Conservation (phyloP, 2,888 invertebrate species). For the Lithophane leautieri region DNA sequence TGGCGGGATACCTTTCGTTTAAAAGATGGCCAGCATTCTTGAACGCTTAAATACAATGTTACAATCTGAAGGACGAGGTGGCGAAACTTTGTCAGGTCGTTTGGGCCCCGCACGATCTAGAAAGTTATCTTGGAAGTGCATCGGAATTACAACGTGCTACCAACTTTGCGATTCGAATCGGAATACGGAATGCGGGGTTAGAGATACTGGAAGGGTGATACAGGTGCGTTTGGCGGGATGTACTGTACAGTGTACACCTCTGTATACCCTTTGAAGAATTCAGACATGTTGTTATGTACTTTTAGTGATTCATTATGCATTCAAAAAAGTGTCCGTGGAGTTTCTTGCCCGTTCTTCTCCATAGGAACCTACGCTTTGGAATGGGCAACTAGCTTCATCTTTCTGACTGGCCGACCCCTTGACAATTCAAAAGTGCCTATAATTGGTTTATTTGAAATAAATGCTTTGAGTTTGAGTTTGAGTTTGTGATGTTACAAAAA, state of each 20-base stretch:
- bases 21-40: constrained; percentile 73
- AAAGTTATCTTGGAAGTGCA: constrained; percentile 87
- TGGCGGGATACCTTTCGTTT: constrained; percentile 72
- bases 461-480: too few species aligned
- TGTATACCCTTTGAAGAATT: not conserved
- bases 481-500: not conserved
- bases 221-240: not conserved
- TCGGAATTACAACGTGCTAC: constrained; percentile 85
- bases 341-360: too few species aligned
- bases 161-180: constrained; percentile 83
- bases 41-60: constrained; percentile 73
- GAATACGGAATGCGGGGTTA: constrained; percentile 72
- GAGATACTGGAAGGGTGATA: constrained; percentile 70
- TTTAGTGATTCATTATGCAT: too few species aligned
- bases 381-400: too few species aligned
- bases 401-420: too few species aligned
- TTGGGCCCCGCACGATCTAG: constrained; percentile 81
- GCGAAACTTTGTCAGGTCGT: constrained; percentile 86
- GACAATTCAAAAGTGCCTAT: too few species aligned
- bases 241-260: too few species aligned
- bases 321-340: too few species aligned
- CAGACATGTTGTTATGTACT: too few species aligned
- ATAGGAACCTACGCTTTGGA: too few species aligned
- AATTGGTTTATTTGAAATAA: too few species aligned
- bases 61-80: constrained; percentile 71